Conservation (phyloP, 2,797 vertebrate genomes). For the Erithacus rubecula region DNA sequence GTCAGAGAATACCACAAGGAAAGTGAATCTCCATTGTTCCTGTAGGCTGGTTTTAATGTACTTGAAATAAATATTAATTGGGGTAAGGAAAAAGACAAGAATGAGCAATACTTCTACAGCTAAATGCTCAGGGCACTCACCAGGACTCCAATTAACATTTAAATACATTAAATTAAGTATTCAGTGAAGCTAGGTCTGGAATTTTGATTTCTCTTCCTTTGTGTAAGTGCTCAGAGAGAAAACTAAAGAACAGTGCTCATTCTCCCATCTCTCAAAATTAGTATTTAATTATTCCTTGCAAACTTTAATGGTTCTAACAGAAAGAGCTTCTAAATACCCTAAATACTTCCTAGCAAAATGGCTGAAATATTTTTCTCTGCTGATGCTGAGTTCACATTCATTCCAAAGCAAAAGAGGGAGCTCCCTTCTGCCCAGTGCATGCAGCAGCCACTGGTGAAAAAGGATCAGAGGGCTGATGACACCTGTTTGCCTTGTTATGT, state of each 20-base stretch:
- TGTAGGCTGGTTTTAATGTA: not conserved
- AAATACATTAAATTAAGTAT: conserved; percentile 47
- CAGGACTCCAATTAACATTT: conserved; percentile 57
- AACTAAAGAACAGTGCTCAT: not conserved
- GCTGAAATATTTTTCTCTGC: not conserved
- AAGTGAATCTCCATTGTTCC: not conserved
- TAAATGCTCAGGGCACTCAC: conserved; percentile 31
- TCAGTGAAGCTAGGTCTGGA: conserved; percentile 11
- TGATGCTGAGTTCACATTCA: not conserved
- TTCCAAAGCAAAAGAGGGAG: not conserved
- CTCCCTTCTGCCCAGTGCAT: not conserved
- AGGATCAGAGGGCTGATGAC: not conserved
- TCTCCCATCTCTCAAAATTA: conserved; percentile 7
- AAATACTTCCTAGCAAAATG: not conserved
- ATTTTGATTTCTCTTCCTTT: not conserved
- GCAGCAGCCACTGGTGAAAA: not conserved
- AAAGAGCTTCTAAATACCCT: not conserved
- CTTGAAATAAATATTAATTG: conserved; percentile 43
- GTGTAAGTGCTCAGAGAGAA: not conserved
- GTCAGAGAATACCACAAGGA: not conserved
- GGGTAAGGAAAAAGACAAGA: not conserved
- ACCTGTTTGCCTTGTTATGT: not conserved
- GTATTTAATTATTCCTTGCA: conserved; percentile 23
- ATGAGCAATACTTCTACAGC: conserved; percentile 9
- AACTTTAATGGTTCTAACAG: not conserved